Evolutionary conservation across 2,797 vertebrate genomes (phyloP), one percentile per base, ranked within the genome.

Genomic region (Gallinago nigripennis): DNA sequence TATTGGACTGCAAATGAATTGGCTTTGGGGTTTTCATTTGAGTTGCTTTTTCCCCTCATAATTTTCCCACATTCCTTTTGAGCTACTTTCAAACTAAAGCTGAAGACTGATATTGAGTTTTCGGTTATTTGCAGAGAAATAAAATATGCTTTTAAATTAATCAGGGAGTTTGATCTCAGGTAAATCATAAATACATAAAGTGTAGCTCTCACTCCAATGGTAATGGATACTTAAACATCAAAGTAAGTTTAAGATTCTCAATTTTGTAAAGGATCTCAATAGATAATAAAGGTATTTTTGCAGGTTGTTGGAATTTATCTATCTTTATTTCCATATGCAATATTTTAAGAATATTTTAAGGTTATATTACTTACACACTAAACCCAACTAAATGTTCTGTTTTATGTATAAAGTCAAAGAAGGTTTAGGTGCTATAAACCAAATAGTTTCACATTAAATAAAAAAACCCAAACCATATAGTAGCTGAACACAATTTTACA

Each of bases 321-420:
- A 8, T 82, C 53, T 94, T 66, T 88, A 71, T 88, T 92, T 94
- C 27, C 37, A 53, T 70, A 57, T 82, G 12, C 18, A 66, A 23
- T 69, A 90, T 83, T 92, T 82, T n/a, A 87, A 73, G 50, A 66
- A 20, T 72, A 77, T 70, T 90, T 91, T 82, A 92, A 82, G 14
- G 35, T 69, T 63, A 20, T 48, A 72, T 77, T 94, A 65, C 50
- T 89, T 82, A 63, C 10, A 71, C 13, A 64, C 17, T 24, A 48
- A 48, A 50, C 12, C 0, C n/a, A 88, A 68, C 13, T 71, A 33
- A 82, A 80, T 28, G 13, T 72, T 84, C 23, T 90, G 37, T 0
- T 88, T 88, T 88, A 73, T 43, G 28, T 41, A 70, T 75, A 33
- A 87, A 45, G 31, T 58, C 86, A 61, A 73, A 66, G 41, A 77